Conservation (phyloP, 2,888 invertebrate species). For the Nipponacmea schrenckii region DNA sequence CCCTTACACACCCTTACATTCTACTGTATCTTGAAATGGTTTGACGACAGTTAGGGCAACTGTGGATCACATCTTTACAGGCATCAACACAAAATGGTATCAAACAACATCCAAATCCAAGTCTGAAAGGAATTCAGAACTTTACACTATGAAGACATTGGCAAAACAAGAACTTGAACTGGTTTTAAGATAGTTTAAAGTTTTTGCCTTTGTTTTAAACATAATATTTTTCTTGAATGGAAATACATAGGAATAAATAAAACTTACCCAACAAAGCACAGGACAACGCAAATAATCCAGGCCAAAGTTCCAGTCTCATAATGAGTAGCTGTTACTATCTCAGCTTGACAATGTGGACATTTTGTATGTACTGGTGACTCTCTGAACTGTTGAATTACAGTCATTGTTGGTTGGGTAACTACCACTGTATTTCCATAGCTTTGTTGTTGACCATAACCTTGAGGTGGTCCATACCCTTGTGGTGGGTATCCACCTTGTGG, state of each 20-base stretch:
- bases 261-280: conserved; percentile 60
- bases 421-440: conserved; percentile 45
- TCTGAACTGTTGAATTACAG: conserved; percentile 51
- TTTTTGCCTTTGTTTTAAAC: too few species aligned
- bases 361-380: conserved; percentile 52
- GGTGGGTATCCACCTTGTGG: background rate
- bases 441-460: background rate
- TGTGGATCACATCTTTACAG: conserved; percentile 62
- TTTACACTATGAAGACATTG: too few species aligned
- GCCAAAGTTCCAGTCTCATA: conserved; percentile 62
- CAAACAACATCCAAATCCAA: conserved; percentile 50
- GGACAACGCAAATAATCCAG: conserved; percentile 59
- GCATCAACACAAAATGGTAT: conserved; percentile 58
- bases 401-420: conserved; percentile 45
- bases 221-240: too few species aligned
- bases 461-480: background rate
- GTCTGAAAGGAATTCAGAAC: conserved; percentile 37
- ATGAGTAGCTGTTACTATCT: conserved; percentile 56
- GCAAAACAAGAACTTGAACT: too few species aligned
- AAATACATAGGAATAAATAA: too few species aligned
- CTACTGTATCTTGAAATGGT: conserved; percentile 52
- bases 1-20: conserved; percentile 35
- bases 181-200: too few species aligned
- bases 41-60: conserved; percentile 60
- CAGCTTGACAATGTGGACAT: conserved; percentile 62